Evolutionary conservation across 2,797 vertebrate genomes (phyloP).

Genomic region (Myotis daubentonii): DNA sequence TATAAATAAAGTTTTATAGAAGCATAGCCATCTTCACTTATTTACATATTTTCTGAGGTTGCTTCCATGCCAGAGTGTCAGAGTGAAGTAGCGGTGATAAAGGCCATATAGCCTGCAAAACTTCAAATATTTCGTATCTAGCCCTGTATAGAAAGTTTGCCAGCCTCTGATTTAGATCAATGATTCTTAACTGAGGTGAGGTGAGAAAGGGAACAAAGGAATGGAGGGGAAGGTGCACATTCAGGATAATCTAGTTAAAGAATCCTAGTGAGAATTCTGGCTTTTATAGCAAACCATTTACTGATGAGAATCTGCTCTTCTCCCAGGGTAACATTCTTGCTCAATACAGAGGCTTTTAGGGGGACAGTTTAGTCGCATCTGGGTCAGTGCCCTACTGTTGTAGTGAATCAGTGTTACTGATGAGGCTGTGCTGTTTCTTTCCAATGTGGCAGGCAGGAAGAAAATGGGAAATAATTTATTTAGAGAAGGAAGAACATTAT

Average conservation of each 20-base stretch:
- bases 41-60: neutral
- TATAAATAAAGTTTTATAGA: conserved; percentile 32
- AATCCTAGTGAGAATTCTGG: neutral
- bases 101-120: neutral
- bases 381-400: neutral
- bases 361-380: neutral
- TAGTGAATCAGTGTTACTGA: neutral
- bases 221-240: neutral
- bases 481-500: neutral
- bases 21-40: neutral
- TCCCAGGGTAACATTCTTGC: neutral
- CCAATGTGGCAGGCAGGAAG: neutral
- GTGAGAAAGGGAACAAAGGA: neutral
- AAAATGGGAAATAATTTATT: neutral
- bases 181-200: conserved; percentile 11
- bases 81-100: neutral
- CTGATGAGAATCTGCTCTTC: neutral
- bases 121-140: neutral
- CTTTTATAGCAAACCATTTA: neutral
- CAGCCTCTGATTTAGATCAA: conserved; percentile 23
- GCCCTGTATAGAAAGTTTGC: neutral
- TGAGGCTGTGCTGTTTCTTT: neutral
- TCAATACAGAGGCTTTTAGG: neutral
- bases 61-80: neutral
- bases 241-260: neutral